Evolutionary conservation across 1,140 invertebrate genomes (phyloP), one percentile per base, ranked within the genome.

Genomic region (Drosophila busckii): DNA sequence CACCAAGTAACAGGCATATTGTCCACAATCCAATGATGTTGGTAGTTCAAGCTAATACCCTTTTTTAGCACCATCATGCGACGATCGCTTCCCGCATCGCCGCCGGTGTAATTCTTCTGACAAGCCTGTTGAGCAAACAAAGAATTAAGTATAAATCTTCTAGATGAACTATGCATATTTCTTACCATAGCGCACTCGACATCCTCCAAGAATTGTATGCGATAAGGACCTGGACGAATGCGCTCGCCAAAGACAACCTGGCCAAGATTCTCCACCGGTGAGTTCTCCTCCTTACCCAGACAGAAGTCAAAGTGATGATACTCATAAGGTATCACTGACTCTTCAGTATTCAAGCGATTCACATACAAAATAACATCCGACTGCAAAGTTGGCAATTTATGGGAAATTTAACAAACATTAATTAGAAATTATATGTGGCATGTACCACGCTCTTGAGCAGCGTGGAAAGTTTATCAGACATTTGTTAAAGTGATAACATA

Each of bases 1-100:
- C 98, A 99, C 94, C 96, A 99, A 0, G 94, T 96, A 1, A 96
- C 94, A 20, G 97, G 98, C 97, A 99, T 98, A 84, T 99, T 99
- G 88, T 99, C 94, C 70, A 98, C 91, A 76, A 97, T 97, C 97
- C 97, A 99, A 89, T 99, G 97, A 88, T 99, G 98, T 73, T 99
- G 95, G 89, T 99, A 99, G 88, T 98, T 98, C n/a, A 98, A 89
- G 63, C 93, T 93, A 89, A 99, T 98, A 58, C 96, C 97, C 88
- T 94, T 94, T 85, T 94, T 94, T 38, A 99, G 88, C 4, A 94
- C 90, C 44, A 93, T 92, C 42, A 99, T 88, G 62, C 93, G 93
- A 34, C 92, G 90, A 23, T 92, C 90, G 32, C 92, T 90, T 1
- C 91, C 90, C 29, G 90, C 86, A 55, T 93, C 89, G 3, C 90